Conservation (phyloP, 2,888 invertebrate genomes). For the Hirtodrosophila duncani region DNA sequence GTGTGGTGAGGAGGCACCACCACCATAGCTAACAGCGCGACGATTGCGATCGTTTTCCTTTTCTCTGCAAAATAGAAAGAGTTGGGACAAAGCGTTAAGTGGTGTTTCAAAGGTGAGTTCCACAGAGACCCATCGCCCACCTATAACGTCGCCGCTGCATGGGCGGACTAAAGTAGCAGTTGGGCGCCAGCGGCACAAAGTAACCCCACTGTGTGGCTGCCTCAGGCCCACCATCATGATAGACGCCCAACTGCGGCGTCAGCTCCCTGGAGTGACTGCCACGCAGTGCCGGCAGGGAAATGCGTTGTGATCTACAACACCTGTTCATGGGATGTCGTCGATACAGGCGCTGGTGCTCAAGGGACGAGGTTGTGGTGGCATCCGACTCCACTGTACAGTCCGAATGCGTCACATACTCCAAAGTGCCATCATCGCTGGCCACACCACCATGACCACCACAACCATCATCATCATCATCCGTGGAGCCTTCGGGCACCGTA, state of each 20-base stretch:
- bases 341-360: slow-evolving; percentile 62
- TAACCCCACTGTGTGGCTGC: slow-evolving; percentile 81
- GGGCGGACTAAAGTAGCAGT: slow-evolving; percentile 79
- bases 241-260: slow-evolving; percentile 66
- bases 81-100: slow-evolving; percentile 2
- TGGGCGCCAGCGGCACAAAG: slow-evolving; percentile 80
- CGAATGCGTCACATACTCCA: slow-evolving; percentile 48
- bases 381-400: slow-evolving; percentile 58
- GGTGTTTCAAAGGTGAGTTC: neutral
- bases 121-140: slow-evolving; percentile 41
- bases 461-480: slow-evolving; percentile 50
- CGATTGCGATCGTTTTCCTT: slow-evolving; percentile 77
- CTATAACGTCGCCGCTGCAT: slow-evolving; percentile 69
- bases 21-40: slow-evolving; percentile 77
- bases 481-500: slow-evolving; percentile 75
- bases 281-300: slow-evolving; percentile 54
- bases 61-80: slow-evolving; percentile 68
- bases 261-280: slow-evolving; percentile 47
- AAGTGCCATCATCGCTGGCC: slow-evolving; percentile 38
- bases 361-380: slow-evolving; percentile 67
- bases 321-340: slow-evolving; percentile 38
- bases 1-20: slow-evolving; percentile 56
- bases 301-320: slow-evolving; percentile 52
- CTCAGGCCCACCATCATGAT: slow-evolving; percentile 53
- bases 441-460: slow-evolving; percentile 5